Conservation (phyloP, 2,888 invertebrate genomes). For the Colletes collaris region DNA sequence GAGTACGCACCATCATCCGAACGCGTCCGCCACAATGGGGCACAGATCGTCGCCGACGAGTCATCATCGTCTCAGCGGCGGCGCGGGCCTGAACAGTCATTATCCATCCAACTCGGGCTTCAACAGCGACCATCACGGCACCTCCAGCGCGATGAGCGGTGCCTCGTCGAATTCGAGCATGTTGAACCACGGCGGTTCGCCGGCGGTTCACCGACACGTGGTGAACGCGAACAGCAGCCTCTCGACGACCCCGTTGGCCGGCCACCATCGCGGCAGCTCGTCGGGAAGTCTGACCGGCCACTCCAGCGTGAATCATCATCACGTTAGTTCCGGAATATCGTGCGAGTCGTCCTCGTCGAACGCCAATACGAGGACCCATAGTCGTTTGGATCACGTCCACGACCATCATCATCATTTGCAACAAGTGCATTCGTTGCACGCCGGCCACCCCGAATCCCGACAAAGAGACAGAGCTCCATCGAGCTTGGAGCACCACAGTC, state of each 20-base stretch:
- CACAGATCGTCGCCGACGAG: slow-evolving; percentile 60
- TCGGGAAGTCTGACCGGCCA: slow-evolving; percentile 72
- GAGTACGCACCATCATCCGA: slow-evolving; percentile 58
- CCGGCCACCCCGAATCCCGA: slow-evolving; percentile 66
- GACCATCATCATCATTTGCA: slow-evolving; percentile 75
- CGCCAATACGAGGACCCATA: slow-evolving; percentile 74
- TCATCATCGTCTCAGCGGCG: slow-evolving; percentile 57
- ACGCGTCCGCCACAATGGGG: slow-evolving; percentile 43
- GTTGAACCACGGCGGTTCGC: slow-evolving; percentile 73
- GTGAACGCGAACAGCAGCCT: slow-evolving; percentile 66
- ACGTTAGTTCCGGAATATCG: slow-evolving; percentile 76
- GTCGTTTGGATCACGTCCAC: slow-evolving; percentile 74
- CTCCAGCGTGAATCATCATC: slow-evolving; percentile 73
- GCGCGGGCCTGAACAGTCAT: slow-evolving; percentile 45
- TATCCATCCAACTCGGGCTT: slow-evolving; percentile 57
- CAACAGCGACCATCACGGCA: slow-evolving; percentile 67
- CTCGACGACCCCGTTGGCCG: slow-evolving; percentile 71
- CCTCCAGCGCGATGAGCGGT: slow-evolving; percentile 71
- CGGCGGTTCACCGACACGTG: slow-evolving; percentile 67
- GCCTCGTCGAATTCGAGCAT: slow-evolving; percentile 75
- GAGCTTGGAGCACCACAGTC: slow-evolving; percentile 64
- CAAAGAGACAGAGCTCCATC: slow-evolving; percentile 69
- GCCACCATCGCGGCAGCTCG: slow-evolving; percentile 73
- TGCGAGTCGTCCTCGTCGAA: slow-evolving; percentile 78
- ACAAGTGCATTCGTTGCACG: slow-evolving; percentile 64